Base-by-base conservation (phyloP, 2,888 invertebrate genomes). In the Pardosa pseudoannulata region DNA sequence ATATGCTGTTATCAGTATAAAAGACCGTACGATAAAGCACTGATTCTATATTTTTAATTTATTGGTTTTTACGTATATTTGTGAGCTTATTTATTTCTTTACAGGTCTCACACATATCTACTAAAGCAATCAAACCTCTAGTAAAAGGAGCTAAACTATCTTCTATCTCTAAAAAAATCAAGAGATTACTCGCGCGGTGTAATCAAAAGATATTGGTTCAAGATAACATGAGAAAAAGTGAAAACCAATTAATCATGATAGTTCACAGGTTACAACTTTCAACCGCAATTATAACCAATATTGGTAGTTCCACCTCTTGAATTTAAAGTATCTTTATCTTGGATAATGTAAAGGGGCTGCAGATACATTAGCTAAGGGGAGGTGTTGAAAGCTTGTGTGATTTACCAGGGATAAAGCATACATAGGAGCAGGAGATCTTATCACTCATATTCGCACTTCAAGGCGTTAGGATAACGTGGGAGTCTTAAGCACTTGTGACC, bases 301-400 rank as follows among this genome's bases (percentile, higher is more conserved):
- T 56, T 23, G 56, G 56, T 56, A 16, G 56, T 23, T 23, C 56
- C 56, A 1, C 23, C 23, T 56, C 56, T 23, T 11, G 3, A 3
- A 56, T 56, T 23, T 56, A 5, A 23, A 56, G 23, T 23, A 56
- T 23, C 19, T 56, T 16, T 46, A 46, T 46, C 46, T 46, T 46
- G 56, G 5, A 5, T 6, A 56, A 5, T 23, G 3, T 23, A 23
- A 6, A 56, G 16, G n/a, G 9, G 36, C 36, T 36, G 9, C 36
- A 16, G 56, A 56, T 56, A n/a, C n/a, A n/a, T n/a, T n/a, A 56
- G 56, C 11, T 19, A 56, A 19, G 7, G 11, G 56, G 56, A 56
- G 56, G 56, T 56, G 56, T 56, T 56, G 56, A 56, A 56, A 56
- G 56, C 56, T 46, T 46, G 23, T 56, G 56, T 56, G 56, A 56